Evolutionary conservation across 2,113 vertebrate species (phyloP).

Genomic region (Tichodroma muraria): DNA sequence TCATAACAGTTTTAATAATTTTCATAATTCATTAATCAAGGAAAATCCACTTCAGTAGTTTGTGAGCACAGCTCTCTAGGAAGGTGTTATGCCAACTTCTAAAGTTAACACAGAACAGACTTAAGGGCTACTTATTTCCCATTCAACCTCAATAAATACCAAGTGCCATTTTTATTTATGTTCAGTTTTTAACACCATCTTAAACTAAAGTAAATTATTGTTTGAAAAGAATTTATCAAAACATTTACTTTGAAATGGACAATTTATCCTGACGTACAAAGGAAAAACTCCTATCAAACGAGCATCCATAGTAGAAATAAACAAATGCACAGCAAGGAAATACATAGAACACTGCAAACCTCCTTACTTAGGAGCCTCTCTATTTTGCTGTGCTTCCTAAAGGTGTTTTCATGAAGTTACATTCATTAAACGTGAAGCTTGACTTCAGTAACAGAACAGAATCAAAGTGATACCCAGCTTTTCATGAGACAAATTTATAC

Average conservation of each 20-base stretch:
- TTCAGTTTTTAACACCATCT: neutral
- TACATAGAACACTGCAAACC: neutral
- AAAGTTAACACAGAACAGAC: neutral
- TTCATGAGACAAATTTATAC: neutral
- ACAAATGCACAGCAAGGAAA: neutral
- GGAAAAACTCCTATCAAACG: neutral
- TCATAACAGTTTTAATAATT: neutral
- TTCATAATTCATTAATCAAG: neutral
- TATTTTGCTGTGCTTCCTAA: neutral
- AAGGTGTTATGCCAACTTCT: neutral
- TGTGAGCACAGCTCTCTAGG: neutral
- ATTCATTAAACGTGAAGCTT: neutral
- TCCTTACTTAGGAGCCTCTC: neutral
- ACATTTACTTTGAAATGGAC: neutral
- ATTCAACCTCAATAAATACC: neutral
- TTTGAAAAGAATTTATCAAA: neutral
- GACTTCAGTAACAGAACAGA: neutral
- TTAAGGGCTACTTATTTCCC: neutral
- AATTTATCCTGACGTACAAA: neutral
- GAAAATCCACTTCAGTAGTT: neutral
- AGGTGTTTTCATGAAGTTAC: neutral
- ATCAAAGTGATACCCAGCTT: neutral
- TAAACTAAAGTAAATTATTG: neutral
- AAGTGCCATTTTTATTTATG: neutral
- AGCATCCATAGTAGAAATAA: neutral